Base-by-base conservation (phyloP, 2,113 vertebrate genomes). In the Thamnaconus septentrionalis region DNA sequence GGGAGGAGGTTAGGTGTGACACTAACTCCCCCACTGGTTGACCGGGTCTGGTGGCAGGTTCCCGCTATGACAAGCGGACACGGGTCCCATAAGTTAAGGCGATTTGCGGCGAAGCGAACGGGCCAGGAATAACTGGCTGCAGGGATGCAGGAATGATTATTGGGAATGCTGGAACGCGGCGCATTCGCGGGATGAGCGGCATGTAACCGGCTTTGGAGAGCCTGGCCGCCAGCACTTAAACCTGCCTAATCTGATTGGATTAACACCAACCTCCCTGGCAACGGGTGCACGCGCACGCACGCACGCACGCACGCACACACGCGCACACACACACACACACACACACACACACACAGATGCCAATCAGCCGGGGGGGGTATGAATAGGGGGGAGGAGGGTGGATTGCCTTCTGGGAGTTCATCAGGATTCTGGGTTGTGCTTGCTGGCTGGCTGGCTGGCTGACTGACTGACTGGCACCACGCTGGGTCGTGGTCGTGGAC, bases 231-330 rank as follows among this genome's bases (percentile, higher is more conserved):
- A 72, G 73, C 61, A 66, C 81, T 88, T 91, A 93, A 90, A 90
- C 84, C 81, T 56, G 18, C 73, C 79, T 91, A 90, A 92, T 93
- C 90, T 91, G 90, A 91, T 91, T 87, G 86, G 91, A 93, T 92
- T 92, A 91, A 87, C 87, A 82, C 79, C 77, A 79, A 83, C 87
- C 88, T 82, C 88, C 78, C 76, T 76, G 67, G 76, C 67, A 78
- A 70, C 78, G 73, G 66, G 75, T 59, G 60, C 59, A 61, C 41
- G 59, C 10, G 45, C 64, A 56, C 61, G 40, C 31, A 7, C 39
- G 41, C 59, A 8, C 5, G 43, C 40, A 48, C 6, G 65, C 10
- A 74, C 42, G 63, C 9, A 46, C 69, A 56, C 61, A 43, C 12
- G 8, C 42, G 41, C 59, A 10, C 9, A 46, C 41, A 48, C 7